Evolutionary conservation across 2,888 invertebrate genomes (phyloP).

Genomic region (Platerodrilus igneus): DNA sequence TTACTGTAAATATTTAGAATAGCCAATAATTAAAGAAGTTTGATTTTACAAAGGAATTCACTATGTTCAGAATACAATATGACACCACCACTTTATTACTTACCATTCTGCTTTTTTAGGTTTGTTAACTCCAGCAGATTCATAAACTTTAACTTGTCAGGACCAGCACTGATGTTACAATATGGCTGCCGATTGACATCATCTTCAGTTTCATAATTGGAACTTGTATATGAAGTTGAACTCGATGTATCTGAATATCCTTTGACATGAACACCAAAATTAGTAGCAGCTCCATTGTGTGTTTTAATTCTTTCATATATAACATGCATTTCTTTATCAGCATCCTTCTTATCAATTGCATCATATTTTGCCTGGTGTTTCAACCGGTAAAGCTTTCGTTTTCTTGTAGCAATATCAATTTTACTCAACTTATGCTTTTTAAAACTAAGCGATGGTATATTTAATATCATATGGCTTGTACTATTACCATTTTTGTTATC

Average conservation of each 20-base stretch:
- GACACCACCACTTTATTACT: too few species aligned
- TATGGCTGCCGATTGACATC: slow-evolving; percentile 50
- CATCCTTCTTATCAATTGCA: slow-evolving; percentile 16
- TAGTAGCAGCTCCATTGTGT: slow-evolving; percentile 23
- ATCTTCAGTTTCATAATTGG: slow-evolving; percentile 49
- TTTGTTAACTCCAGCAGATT: slow-evolving; percentile 60
- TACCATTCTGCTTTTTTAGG: slow-evolving; percentile 58
- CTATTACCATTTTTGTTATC: slow-evolving; percentile 5
- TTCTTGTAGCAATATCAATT: slow-evolving; percentile 44
- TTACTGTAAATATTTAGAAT: too few species aligned
- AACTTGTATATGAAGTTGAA: slow-evolving; percentile 51
- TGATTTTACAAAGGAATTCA: too few species aligned
- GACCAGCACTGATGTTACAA: too few species aligned
- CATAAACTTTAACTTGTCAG: slow-evolving; percentile 58
- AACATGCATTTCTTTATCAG: slow-evolving; percentile 17
- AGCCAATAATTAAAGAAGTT: too few species aligned
- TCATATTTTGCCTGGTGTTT: slow-evolving; percentile 17
- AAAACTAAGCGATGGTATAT: slow-evolving; percentile 39
- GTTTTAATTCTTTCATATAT: slow-evolving; percentile 20
- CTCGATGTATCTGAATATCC: slow-evolving; percentile 45
- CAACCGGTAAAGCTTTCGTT: slow-evolving; percentile 36
- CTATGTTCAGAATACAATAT: too few species aligned
- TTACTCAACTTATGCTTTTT: slow-evolving; percentile 44
- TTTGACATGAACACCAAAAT: slow-evolving; percentile 41
- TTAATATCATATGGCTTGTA: slow-evolving; percentile 28